These are phyloP conservation scores for Corythaeola cristata DNA, from an alignment of 2,113 vertebrate species.

Conservation along the genomic window DNA sequence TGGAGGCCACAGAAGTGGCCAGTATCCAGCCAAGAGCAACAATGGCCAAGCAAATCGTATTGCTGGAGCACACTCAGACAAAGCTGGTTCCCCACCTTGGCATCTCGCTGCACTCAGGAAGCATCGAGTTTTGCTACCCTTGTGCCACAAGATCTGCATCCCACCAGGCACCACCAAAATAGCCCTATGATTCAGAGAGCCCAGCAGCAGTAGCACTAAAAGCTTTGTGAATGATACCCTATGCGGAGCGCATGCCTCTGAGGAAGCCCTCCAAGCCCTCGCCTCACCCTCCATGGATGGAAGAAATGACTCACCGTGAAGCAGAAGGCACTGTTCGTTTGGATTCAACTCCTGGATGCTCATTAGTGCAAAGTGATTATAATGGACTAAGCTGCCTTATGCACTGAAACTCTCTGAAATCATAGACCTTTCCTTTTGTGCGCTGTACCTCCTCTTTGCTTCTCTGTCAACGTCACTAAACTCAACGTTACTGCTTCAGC, in stretches of 20 bases:
- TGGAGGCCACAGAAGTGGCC: not conserved
- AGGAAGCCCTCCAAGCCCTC: constrained; percentile 27
- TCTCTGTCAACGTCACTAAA: not conserved
- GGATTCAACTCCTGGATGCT: constrained; percentile 2
- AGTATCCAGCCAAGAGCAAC: not conserved
- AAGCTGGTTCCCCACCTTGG: not conserved
- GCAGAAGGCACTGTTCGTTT: constrained; percentile 11
- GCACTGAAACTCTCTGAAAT: not conserved
- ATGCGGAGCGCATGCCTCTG: not conserved
- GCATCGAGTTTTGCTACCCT: not conserved
- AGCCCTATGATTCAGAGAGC: constrained; percentile 51
- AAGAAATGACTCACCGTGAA: not conserved
- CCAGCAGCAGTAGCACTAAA: constrained; percentile 24
- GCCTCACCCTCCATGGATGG: not conserved
- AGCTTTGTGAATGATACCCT: constrained; percentile 24
- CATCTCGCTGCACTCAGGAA: not conserved
- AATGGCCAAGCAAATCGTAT: constrained; percentile 4
- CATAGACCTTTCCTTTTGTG: not conserved
- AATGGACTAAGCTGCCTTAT: not conserved
- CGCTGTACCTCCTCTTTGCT: not conserved
- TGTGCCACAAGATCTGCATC: constrained; percentile 28
- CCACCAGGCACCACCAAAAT: constrained; percentile 28
- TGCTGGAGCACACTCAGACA: not conserved
- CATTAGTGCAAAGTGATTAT: not conserved
- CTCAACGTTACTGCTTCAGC: not conserved